A percentile compares a stretch with the other conserved stretches of the same genome.
Evolutionary conservation across 2,797 vertebrate genomes (phyloP).

Genomic region (Aldrovandia affinis): DNA sequence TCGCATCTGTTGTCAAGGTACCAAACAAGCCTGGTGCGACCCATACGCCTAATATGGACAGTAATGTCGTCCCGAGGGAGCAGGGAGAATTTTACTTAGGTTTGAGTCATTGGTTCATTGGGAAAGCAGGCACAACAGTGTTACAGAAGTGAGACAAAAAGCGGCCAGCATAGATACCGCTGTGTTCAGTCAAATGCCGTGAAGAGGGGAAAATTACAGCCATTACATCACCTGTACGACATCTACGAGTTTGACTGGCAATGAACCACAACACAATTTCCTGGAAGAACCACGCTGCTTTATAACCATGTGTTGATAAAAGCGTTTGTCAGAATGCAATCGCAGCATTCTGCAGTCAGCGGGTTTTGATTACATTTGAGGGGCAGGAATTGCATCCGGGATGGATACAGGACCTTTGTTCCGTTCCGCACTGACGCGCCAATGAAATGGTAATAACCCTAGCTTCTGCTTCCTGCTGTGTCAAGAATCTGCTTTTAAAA

Average conservation of each 20-base stretch:
- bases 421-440: not conserved
- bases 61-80: not conserved
- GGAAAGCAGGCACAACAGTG: not conserved
- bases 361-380: slow-evolving; percentile 6
- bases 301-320: not conserved
- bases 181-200: not conserved
- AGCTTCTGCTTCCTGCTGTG: not conserved
- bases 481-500: not conserved
- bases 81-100: not conserved
- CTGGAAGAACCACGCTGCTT: slow-evolving; percentile 5
- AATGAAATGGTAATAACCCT: not conserved
- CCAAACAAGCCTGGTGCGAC: not conserved
- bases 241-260: not conserved
- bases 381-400: not conserved
- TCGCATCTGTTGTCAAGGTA: not conserved
- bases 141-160: not conserved
- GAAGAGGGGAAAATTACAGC: not conserved
- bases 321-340: slow-evolving; percentile 38
- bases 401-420: not conserved
- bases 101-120: not conserved
- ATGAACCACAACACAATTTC: not conserved
- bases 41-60: not conserved
- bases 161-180: not conserved
- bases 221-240: slow-evolving; percentile 4
- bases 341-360: slow-evolving; percentile 35